A percentile compares a stretch with the other conserved stretches of the same genome.
Conservation (phyloP, 2,888 invertebrate genomes). For the Drosophila siamana region DNA sequence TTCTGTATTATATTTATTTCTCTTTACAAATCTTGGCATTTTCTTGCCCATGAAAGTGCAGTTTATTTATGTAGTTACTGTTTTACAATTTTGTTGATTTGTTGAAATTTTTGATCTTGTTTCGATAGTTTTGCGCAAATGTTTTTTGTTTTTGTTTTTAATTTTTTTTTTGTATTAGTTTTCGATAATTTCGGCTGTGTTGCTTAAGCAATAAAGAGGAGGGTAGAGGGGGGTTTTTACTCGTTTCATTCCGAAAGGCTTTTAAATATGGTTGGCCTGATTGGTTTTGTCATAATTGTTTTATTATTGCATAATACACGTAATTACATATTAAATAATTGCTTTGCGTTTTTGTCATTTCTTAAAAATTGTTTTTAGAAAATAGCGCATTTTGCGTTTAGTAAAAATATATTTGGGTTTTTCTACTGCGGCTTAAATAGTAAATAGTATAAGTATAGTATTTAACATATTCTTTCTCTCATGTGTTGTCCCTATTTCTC, state of each 20-base stretch:
- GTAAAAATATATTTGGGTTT: slow-evolving; percentile 81
- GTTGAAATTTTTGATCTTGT: slow-evolving; percentile 9
- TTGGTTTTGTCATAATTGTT: slow-evolving; percentile 29
- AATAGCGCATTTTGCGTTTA: slow-evolving; percentile 77
- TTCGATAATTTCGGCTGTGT: slow-evolving; percentile 16
- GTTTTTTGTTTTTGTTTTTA: slow-evolving; percentile 12
- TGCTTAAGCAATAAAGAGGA: slow-evolving; percentile 35
- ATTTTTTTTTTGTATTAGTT: slow-evolving; percentile 13
- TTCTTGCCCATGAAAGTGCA: slow-evolving; percentile 59
- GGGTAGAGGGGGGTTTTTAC: slow-evolving; percentile 1
- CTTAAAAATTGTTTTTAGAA: slow-evolving; percentile 77
- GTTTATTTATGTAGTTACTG: slow-evolving; percentile 21
- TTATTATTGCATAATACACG: slow-evolving; percentile 65
- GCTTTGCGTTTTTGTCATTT: slow-evolving; percentile 72
- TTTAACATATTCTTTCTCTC: slow-evolving; percentile 51
- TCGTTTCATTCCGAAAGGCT: slow-evolving; percentile 22
- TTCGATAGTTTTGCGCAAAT: slow-evolving; percentile 10
- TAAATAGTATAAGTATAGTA: slow-evolving; percentile 57
- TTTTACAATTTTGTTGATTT: slow-evolving; percentile 43
- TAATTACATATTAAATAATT: slow-evolving; percentile 78
- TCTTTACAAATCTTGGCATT: slow-evolving; percentile 61
- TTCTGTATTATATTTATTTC: slow-evolving; percentile 69
- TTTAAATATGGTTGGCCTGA: slow-evolving; percentile 43
- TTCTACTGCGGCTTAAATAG: slow-evolving; percentile 69
- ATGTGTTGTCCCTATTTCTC: slow-evolving; percentile 57